Evolutionary conservation across 2,888 invertebrate genomes (phyloP), one percentile per base, ranked within the genome.

Genomic region (Sminthurides aquaticus): DNA sequence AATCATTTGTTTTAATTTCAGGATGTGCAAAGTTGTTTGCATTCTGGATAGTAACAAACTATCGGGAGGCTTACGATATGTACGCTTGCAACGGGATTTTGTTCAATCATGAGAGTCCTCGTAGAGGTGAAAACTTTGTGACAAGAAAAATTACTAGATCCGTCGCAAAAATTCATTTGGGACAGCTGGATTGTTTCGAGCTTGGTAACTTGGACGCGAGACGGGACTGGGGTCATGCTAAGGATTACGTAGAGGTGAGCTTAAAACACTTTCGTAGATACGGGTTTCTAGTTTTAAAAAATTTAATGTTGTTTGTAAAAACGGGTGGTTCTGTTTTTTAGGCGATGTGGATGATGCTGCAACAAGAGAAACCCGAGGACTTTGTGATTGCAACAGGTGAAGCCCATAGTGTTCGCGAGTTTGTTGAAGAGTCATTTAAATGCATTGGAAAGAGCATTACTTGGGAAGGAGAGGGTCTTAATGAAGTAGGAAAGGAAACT

Each of bases 311-410:
- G 43, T 5, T 34, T 57, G 57, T 8, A 57, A 57, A 34, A n/a
- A n/a, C n/a, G n/a, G n/a, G n/a, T n/a, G 43, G 57, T 57, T 18
- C 49, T 18, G 18, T 62, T 62, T 67, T 73, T 8, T 77, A 92
- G 89, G 99, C 97, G 0, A 99, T 99, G 99, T 99, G 98, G 97
- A 81, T 95, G 78, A 99, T 99, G 93, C 83, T 99, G 20, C 99
- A 99, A 78, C 89, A 90, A 77, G 87, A 92, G 0, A 79, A 81
- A 43, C 90, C 99, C 0, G 91, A 96, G 60, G 99, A 99, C 81
- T 98, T 89, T 82, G 98, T 99, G 3, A 93, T 99, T 74, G 95
- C 99, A 3, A 96, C 96, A 0, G 96, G 96, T 0, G 90, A 93
- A 78, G 85, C 89, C 18, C 95, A 95, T 80, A 96, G 92, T 78